A percentile compares a stretch with the other conserved stretches of the same genome.
Evolutionary conservation across 2,113 vertebrate genomes (phyloP).

Genomic region (Poeciliopsis prolifica): DNA sequence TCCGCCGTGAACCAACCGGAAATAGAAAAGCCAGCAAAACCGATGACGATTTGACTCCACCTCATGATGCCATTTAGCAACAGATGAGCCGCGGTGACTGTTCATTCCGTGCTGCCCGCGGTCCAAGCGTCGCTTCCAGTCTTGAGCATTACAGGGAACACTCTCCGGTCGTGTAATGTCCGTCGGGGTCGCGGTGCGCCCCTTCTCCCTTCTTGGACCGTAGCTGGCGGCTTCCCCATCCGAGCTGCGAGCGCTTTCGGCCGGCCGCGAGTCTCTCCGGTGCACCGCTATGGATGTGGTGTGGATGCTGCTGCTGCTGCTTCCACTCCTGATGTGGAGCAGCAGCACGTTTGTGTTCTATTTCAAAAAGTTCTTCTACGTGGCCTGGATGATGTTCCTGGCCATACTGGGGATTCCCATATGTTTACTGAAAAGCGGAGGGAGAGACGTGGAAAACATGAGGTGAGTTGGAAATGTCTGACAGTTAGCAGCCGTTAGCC

Average conservation of each 20-base stretch:
- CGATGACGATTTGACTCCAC: slow-evolving; percentile 65
- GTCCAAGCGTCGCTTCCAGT: not conserved
- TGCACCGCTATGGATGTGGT: slow-evolving; percentile 73
- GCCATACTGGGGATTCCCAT: slow-evolving; percentile 78
- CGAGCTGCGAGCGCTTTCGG: slow-evolving; percentile 22
- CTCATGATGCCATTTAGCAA: slow-evolving; percentile 70
- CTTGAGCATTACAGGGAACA: not conserved
- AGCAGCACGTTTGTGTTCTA: slow-evolving; percentile 85
- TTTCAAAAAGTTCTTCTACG: slow-evolving; percentile 87
- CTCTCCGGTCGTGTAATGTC: slow-evolving; percentile 44
- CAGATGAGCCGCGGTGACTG: slow-evolving; percentile 62
- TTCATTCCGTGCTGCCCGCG: slow-evolving; percentile 7
- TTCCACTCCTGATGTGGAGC: slow-evolving; percentile 80
- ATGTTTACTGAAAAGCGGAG: slow-evolving; percentile 87
- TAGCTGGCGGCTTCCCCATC: slow-evolving; percentile 21
- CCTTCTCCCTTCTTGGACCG: slow-evolving; percentile 2
- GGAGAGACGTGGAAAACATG: slow-evolving; percentile 93
- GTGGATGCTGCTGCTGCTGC: slow-evolving; percentile 79
- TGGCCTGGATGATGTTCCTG: slow-evolving; percentile 80
- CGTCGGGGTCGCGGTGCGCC: slow-evolving; percentile 28
- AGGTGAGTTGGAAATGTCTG: slow-evolving; percentile 78
- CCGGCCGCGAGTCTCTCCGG: slow-evolving; percentile 38
- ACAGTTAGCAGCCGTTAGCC: slow-evolving; percentile 56
- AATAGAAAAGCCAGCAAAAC: slow-evolving; percentile 30
- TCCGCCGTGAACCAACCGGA: slow-evolving; percentile 54